Evolutionary conservation across 2,888 invertebrate species (phyloP).

Genomic region (Eudemis profundana): DNA sequence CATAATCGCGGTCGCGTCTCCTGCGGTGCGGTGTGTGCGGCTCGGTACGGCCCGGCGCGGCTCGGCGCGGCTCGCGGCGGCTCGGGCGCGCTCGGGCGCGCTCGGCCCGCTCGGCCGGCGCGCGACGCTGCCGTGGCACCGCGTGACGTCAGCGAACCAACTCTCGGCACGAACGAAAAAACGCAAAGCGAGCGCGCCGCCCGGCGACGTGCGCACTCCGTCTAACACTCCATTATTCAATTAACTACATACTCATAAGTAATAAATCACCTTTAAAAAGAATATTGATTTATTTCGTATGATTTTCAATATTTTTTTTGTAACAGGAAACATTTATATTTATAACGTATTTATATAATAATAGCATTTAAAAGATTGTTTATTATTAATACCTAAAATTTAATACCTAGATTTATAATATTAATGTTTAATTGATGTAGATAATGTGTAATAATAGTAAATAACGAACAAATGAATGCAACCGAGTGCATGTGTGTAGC

Average conservation of each 20-base stretch:
- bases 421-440: slow-evolving; percentile 85
- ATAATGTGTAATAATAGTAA: slow-evolving; percentile 79
- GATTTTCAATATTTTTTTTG: slow-evolving; percentile 85
- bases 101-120: slow-evolving; percentile 47
- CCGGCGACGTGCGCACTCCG: slow-evolving; percentile 74
- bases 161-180: slow-evolving; percentile 75
- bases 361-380: slow-evolving; percentile 86
- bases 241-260: slow-evolving; percentile 85
- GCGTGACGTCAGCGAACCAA: slow-evolving; percentile 73
- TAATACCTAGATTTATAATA: slow-evolving; percentile 84
- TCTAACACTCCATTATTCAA: slow-evolving; percentile 83
- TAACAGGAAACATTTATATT: slow-evolving; percentile 86
- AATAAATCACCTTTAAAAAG: slow-evolving; percentile 85
- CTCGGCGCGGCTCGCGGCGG: slow-evolving; percentile 44
- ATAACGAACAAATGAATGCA: slow-evolving; percentile 74
- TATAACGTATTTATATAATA: slow-evolving; percentile 86
- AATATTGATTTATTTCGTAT: slow-evolving; percentile 85
- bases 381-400: slow-evolving; percentile 86
- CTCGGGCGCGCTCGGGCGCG: slow-evolving; percentile 50
- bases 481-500: slow-evolving; percentile 76
- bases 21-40: slow-evolving; percentile 66
- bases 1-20: slow-evolving; percentile 81
- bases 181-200: slow-evolving; percentile 79
- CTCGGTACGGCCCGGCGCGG: slow-evolving; percentile 46
- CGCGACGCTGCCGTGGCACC: slow-evolving; percentile 45